Base-by-base conservation (phyloP, 2,113 vertebrate species). In the Lophotis ruficrista region DNA sequence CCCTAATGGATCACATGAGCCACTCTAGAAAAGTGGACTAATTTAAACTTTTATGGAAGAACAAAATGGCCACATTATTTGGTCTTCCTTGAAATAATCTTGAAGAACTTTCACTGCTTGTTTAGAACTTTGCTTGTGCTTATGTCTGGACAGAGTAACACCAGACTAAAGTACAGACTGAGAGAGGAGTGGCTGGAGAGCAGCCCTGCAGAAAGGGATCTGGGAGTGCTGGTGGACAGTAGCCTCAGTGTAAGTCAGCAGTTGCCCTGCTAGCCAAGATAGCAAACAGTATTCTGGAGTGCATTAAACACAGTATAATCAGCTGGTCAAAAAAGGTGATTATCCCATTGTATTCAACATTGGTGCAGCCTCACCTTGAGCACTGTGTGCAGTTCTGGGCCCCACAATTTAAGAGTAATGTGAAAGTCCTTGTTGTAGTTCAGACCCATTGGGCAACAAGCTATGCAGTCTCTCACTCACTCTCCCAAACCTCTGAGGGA, bases 331-430 rank as follows among this genome's bases (percentile, higher is more conserved):
- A 61, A 45, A 21, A n/a, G 16, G 8, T 31, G 23, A n/a, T 38
- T 45, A 16, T 56, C 21, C 31, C 2, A 0, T 8, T 16, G 8
- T 17, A 53, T 17, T 72, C 23, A 50, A 12, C 2, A 0, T 23
- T 17, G 5, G 12, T 38, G n/a, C 3, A 3, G n/a, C 45, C 14
- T 61, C 35, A 27, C 14, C 35, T 45, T 56, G 27, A 57, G 3
- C 12, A 8, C 14, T 43, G 17, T 37, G 27, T 56, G n/a, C 18
- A n/a, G 10, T 56, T 65, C 41, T 9, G 28, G 27, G 31, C 33
- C 31, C 30, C 8, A 60, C 16, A 77, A 37, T 53, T 72, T 54
- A 66, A 21, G 31, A 15, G 41, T 43, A 15, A 43, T 43, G 41
- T 43, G 41, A 43, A 43, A 43, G 41, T 43, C 41, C 41, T 43